Evolutionary conservation across 2,888 invertebrate genomes (phyloP).

Genomic region (Clistopyga incitator): DNA sequence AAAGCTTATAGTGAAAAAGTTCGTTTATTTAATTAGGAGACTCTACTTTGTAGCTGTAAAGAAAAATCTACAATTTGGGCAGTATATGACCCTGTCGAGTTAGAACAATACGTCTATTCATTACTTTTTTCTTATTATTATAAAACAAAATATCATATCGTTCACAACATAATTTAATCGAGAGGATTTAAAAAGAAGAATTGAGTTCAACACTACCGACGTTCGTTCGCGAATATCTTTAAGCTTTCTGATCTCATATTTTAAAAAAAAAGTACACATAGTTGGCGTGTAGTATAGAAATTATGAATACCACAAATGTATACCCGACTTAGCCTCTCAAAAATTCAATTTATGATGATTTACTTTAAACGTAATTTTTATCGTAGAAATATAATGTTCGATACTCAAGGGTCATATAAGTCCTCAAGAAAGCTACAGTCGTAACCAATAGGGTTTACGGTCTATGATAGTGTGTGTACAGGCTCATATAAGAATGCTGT

Average conservation of each 20-base stretch:
- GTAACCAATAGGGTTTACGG: background rate
- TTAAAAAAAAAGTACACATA: too few relatives aligned
- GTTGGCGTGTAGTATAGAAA: too few relatives aligned
- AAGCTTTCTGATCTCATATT: too few relatives aligned
- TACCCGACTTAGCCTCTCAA: background rate
- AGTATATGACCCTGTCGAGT: conserved; percentile 10
- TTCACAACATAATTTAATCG: too few relatives aligned
- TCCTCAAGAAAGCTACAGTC: conserved; percentile 1
- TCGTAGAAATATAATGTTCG: background rate
- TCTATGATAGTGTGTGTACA: conserved; percentile 10
- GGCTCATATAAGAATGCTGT: conserved; percentile 17
- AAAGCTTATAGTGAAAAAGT: conserved; percentile 10
- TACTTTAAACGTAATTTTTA: background rate
- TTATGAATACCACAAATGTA: too few relatives aligned
- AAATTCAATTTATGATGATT: background rate
- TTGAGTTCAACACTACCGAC: too few relatives aligned
- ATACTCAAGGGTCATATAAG: background rate
- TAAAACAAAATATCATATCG: background rate
- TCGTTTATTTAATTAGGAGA: background rate
- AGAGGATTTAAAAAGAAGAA: too few relatives aligned
- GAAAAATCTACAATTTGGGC: background rate
- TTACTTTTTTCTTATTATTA: background rate
- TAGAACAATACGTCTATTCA: background rate
- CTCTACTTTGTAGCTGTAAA: conserved; percentile 33
- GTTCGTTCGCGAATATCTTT: too few relatives aligned